Percentiles rank a stretch among this genome's conserved stretches.
Conservation (phyloP, 2,797 vertebrate genomes). For the Aotus griseimembra region DNA sequence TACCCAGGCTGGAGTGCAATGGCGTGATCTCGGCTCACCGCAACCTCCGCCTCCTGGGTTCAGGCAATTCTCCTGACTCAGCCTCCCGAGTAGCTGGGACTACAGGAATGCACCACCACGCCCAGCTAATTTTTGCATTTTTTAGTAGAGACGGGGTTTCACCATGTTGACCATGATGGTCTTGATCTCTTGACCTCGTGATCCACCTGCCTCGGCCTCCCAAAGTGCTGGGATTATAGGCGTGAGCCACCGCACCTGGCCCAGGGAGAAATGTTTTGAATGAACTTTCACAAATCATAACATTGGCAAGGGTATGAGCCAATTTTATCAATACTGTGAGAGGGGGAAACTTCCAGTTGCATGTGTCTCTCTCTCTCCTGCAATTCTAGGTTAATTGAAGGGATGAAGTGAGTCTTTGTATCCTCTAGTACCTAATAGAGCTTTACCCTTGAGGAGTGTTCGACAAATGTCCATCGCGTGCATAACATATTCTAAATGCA, state of each 20-base stretch:
- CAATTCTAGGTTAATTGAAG: not conserved
- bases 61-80: too few species aligned
- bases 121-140: too few species aligned
- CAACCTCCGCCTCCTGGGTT: too few species aligned
- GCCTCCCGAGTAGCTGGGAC: too few species aligned
- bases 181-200: too few species aligned
- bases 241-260: fast-evolving
- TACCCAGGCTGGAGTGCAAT: too few species aligned
- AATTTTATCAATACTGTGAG: not conserved
- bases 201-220: too few species aligned
- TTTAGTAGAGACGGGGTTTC: too few species aligned
- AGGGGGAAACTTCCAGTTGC: not conserved
- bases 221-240: too few species aligned
- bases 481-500: not conserved
- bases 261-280: not conserved
- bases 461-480: not conserved
- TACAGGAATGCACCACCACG: too few species aligned
- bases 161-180: too few species aligned
- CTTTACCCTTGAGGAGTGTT: not conserved
- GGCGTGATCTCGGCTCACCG: too few species aligned
- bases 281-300: not conserved
- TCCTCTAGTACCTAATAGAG: not conserved
- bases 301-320: not conserved
- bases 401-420: not conserved
- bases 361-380: not conserved